Evolutionary conservation across 2,797 vertebrate species (phyloP).

Genomic region (Alauda arvensis): DNA sequence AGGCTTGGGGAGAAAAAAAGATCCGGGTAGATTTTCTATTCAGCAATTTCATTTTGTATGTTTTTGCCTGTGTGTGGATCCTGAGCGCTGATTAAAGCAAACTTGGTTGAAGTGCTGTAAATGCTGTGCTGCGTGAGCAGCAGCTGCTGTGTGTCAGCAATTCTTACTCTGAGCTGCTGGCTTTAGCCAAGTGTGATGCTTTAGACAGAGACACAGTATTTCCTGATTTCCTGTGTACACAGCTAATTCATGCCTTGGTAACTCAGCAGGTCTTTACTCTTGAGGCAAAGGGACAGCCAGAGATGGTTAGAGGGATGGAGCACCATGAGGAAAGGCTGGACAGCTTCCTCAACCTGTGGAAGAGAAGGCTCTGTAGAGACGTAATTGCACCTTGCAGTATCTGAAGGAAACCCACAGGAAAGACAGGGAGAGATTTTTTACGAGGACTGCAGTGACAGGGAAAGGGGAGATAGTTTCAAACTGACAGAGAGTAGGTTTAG

Average conservation of each 20-base stretch:
- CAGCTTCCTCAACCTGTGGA: not conserved
- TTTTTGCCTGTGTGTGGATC: not conserved
- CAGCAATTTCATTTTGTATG: not conserved
- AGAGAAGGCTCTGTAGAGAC: not conserved
- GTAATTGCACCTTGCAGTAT: too few species aligned
- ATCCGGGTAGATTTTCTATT: not conserved
- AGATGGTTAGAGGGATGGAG: not conserved
- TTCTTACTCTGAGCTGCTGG: not conserved
- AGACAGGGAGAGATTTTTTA: not conserved
- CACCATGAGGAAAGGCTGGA: not conserved
- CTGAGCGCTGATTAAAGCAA: not conserved
- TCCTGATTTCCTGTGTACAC: not conserved
- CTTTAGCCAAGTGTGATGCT: not conserved
- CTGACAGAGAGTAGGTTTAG: not conserved
- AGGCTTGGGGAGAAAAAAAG: fast-evolving
- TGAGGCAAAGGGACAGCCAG: not conserved
- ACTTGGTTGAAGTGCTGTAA: not conserved
- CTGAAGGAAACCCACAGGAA: not conserved
- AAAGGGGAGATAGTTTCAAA: not conserved
- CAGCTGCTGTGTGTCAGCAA: not conserved
- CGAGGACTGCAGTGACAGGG: not conserved
- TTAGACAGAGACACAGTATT: not conserved
- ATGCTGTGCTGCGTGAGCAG: not conserved
- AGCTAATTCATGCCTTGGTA: not conserved
- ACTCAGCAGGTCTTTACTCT: not conserved